Evolutionary conservation across 2,888 invertebrate species (phyloP).

Genomic region (Eueremaeus valkanovi): DNA sequence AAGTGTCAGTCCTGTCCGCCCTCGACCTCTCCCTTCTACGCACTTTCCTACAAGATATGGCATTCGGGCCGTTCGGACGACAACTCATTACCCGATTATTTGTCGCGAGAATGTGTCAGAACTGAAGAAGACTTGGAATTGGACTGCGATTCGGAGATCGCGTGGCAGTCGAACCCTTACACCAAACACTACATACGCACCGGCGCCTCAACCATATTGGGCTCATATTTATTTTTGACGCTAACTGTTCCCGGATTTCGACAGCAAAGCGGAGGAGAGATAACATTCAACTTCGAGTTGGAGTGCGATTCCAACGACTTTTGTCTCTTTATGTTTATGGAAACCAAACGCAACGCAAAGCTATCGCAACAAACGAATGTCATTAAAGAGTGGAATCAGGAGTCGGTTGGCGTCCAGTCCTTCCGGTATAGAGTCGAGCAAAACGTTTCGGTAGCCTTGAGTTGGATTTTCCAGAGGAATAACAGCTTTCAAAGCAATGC

Average conservation of each 20-base stretch:
- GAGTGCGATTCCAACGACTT: conserved; percentile 53
- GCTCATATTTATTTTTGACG: conserved; percentile 56
- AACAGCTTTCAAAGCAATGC: conserved; percentile 49
- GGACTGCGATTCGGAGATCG: not conserved
- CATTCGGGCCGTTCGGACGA: conserved; percentile 55
- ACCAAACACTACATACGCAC: conserved; percentile 54
- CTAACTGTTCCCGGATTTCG: conserved; percentile 56
- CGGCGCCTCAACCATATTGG: conserved; percentile 55
- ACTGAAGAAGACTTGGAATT: not conserved
- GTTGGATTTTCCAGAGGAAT: conserved; percentile 56
- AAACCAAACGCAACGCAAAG: not conserved
- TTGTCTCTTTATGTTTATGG: conserved; percentile 58
- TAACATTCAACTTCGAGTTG: conserved; percentile 58
- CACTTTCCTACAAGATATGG: conserved; percentile 56
- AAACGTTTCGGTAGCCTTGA: conserved; percentile 50
- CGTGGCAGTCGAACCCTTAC: not conserved
- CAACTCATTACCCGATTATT: conserved; percentile 48
- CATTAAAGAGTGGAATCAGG: conserved; percentile 37
- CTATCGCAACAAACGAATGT: conserved; percentile 18
- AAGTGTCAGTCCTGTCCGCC: conserved; percentile 54
- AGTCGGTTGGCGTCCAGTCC: conserved; percentile 24
- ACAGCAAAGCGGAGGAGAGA: conserved; percentile 53
- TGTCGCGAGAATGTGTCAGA: conserved; percentile 19
- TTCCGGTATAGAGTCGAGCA: conserved; percentile 17
- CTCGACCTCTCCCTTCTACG: conserved; percentile 58